phyloP scores from a whole-genome alignment of 35 echinoderm and acorn worm species.

The Amphiura filiformis region DNA sequence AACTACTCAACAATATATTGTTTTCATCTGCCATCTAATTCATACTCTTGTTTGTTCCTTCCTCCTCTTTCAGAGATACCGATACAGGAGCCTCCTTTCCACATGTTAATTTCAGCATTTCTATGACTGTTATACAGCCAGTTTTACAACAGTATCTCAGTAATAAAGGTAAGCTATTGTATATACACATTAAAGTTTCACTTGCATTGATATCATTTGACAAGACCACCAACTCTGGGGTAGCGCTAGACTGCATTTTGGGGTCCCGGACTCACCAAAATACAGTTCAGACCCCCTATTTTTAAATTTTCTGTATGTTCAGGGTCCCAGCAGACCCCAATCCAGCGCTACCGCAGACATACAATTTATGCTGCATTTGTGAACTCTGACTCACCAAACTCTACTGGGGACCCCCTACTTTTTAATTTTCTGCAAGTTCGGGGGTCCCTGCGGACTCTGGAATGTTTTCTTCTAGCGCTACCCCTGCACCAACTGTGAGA shows the following conservation, averaged over 20 bases:
- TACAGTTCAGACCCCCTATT: too few relatives aligned
- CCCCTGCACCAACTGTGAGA: too few relatives aligned
- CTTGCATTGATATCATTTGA: neutral
- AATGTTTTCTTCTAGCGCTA: too few relatives aligned
- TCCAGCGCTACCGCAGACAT: too few relatives aligned
- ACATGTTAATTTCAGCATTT: slow-evolving; percentile 58
- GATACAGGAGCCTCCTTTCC: slow-evolving; percentile 54
- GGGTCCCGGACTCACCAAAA: too few relatives aligned
- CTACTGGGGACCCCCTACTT: too few relatives aligned
- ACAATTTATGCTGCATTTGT: neutral
- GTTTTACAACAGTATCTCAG: neutral
- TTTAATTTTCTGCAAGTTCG: neutral
- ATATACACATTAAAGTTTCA: neutral
- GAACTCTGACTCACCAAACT: neutral
- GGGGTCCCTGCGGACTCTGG: neutral
- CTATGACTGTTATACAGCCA: slow-evolving; percentile 11
- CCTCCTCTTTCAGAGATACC: slow-evolving; percentile 29
- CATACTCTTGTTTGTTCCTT: too few relatives aligned
- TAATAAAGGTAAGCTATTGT: slow-evolving; percentile 30
- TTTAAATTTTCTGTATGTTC: too few relatives aligned
- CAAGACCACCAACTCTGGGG: neutral
- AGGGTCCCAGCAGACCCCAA: neutral
- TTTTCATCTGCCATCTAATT: too few relatives aligned
- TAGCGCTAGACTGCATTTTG: neutral
- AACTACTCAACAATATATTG: too few relatives aligned